A percentile compares a stretch with the other conserved stretches of the same genome.
Evolutionary conservation across 2,113 vertebrate species (phyloP).

Genomic region (Lophura nycthemera): DNA sequence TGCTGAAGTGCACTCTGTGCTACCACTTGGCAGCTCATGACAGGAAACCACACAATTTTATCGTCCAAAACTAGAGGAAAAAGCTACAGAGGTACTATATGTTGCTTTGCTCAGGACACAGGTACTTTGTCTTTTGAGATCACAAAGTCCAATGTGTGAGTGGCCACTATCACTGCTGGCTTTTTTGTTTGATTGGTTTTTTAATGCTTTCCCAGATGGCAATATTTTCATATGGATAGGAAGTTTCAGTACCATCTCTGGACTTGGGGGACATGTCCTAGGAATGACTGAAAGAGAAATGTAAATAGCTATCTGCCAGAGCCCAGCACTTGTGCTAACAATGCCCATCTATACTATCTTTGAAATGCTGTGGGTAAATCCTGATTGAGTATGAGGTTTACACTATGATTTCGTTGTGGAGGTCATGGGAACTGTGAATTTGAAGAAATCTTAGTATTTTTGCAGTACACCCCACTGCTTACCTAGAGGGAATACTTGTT

Average conservation of each 20-base stretch:
- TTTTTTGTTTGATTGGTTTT: neutral
- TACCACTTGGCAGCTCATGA: neutral
- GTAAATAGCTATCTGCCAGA: neutral
- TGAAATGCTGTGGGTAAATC: neutral
- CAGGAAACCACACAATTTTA: neutral
- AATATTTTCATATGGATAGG: neutral
- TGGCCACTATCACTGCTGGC: neutral
- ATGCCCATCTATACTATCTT: neutral
- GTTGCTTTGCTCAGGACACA: neutral
- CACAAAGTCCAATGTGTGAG: neutral
- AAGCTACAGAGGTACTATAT: neutral
- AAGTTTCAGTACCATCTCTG: neutral
- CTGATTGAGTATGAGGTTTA: neutral
- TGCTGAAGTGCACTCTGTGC: neutral
- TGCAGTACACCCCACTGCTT: neutral
- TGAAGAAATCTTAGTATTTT: neutral
- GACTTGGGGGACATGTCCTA: neutral
- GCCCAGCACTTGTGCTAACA: neutral
- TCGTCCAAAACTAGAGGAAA: rapidly evolving
- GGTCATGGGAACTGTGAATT: neutral
- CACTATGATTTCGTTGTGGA: neutral
- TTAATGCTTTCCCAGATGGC: neutral
- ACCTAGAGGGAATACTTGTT: neutral
- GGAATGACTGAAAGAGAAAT: neutral
- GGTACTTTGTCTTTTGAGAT: neutral